Base-by-base conservation (phyloP, 2,888 invertebrate genomes). In the Phortica okadai region DNA sequence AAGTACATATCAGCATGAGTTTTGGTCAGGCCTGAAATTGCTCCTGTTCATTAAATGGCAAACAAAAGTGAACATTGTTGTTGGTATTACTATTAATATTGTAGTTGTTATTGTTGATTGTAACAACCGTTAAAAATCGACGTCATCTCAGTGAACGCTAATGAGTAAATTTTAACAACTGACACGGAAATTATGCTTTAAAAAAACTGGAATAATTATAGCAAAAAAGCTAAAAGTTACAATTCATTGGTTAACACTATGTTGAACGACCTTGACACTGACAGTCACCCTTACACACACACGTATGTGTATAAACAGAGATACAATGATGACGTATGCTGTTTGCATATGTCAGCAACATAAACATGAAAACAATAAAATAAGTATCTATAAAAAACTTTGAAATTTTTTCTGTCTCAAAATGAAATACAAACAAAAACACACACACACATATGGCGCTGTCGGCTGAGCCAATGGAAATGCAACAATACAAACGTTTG, bases 401-500 rank as follows among this genome's bases (percentile, higher is more conserved):
- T 1, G 2, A 1, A 50, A 2, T 50, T 50, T 50, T 0, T 14
- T 50, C 14, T 50, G 8, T 8, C 50, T 0, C 50, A 50, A 50
- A 11, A 2, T 33, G 33, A 4, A 11, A 59, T n/a, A 21, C 59
- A 73, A 42, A 44, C 42, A 14, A 74, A 25, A 4, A 64, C 16
- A 56, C 56, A 76, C 54, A 41, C 41, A 59, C 67, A 75, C 73
- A 25, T n/a, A 45, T 21, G 33, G 5, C 62, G 73, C 66, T 74
- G 74, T 21, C 74, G 77, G 62, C 67, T 54, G 76, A 73, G 75
- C 81, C 81, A 76, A 78, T 78, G 80, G 78, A 25, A 66, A 50
- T 72, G 59, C 82, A 84, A 59, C 59, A 59, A 59, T 21, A n/a
- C 59, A 59, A 59, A 59, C 59, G 21, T 8, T 50, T 50, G 50